Evolutionary conservation across 2,888 invertebrate species (phyloP), one percentile per base, ranked within the genome.

Genomic region (Trissolcus brochymenae): DNA sequence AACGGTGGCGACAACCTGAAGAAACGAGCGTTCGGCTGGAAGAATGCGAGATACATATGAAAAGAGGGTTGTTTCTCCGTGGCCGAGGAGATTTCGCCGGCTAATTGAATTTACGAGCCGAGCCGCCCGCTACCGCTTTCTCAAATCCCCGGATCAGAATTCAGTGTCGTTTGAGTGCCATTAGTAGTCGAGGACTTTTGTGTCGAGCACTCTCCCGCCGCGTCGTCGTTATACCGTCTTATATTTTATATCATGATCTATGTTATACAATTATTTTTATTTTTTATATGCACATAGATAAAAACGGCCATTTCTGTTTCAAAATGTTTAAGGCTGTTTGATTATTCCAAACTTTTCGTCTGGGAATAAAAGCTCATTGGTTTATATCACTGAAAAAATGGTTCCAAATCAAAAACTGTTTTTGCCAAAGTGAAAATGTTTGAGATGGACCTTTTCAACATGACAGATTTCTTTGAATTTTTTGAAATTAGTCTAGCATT

Each of bases 31-130:
- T 11, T 3, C n/a, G 21, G 55, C 13, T 57, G 61, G 76, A 75
- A 73, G 77, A 72, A 77, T 68, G 56, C 56, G 54, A 50, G 68
- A 73, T 55, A 68, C 68, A 57, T 62, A 68, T 68, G 77, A 73
- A 77, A 74, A 70, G 74, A 57, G 73, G 59, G 61, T 71, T 62
- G 66, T 46, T 71, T 66, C 66, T 71, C 77, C 80, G 78, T 79
- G 83, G 82, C 78, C 79, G 81, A 72, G 79, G 76, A 85, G 86
- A 85, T 86, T 86, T 86, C 82, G 82, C 84, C 81, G 84, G 84
- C 85, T 86, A 86, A 86, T 86, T 86, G 86, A 86, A 86, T 86
- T 86, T 86, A 86, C 85, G 86, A 86, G 84, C 84, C 80, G 81
- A 66, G 41, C 40, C 61, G 54, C 54, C 64, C 57, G 68, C 75